A percentile compares a stretch with the other conserved stretches of the same genome.
phyloP scores from a whole-genome alignment of 2,888 invertebrate genomes.

The Nymphalis c-album region DNA sequence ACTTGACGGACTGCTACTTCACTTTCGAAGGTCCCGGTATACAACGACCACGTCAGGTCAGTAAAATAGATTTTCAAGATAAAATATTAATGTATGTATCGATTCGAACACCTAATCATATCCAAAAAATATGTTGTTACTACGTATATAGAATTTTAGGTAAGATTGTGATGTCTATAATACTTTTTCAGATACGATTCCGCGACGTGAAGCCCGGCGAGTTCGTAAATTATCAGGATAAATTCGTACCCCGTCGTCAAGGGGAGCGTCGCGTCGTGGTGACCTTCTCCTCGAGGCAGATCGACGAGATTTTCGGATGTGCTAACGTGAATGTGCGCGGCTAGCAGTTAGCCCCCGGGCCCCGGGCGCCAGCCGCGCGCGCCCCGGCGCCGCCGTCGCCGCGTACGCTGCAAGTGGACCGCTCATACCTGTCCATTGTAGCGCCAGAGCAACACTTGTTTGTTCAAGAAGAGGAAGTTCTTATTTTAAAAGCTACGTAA shows the following conservation, averaged over 20 bases:
- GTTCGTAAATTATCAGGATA: conserved; percentile 82
- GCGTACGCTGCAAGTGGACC: conserved; percentile 65
- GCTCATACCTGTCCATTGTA: conserved; percentile 61
- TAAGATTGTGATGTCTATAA: not conserved
- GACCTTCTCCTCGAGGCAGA: conserved; percentile 84
- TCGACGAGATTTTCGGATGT: conserved; percentile 84
- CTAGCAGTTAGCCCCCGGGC: conserved; percentile 77
- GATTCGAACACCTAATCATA: no score
- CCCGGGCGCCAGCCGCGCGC: conserved; percentile 65
- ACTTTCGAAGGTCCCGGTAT: conserved; percentile 87
- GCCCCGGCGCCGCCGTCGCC: conserved; percentile 69
- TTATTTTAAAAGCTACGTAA: conserved; percentile 65
- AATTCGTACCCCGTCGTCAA: conserved; percentile 79
- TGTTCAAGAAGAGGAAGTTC: conserved; percentile 72
- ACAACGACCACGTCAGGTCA: conserved; percentile 81
- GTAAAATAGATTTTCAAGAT: not conserved
- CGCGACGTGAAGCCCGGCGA: conserved; percentile 84
- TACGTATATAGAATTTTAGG: not conserved
- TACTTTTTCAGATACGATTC: conserved; percentile 67
- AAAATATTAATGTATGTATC: no score
- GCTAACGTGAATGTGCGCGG: conserved; percentile 78
- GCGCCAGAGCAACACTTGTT: conserved; percentile 67
- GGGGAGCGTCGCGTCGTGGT: conserved; percentile 84
- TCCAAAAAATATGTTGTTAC: not conserved
- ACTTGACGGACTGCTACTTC: conserved; percentile 85